A percentile compares a stretch with the other conserved stretches of the same genome.
Evolutionary conservation across 92 coral and sea anemone species (phyloP).

Genomic region (Isaurus tuberculatus): DNA sequence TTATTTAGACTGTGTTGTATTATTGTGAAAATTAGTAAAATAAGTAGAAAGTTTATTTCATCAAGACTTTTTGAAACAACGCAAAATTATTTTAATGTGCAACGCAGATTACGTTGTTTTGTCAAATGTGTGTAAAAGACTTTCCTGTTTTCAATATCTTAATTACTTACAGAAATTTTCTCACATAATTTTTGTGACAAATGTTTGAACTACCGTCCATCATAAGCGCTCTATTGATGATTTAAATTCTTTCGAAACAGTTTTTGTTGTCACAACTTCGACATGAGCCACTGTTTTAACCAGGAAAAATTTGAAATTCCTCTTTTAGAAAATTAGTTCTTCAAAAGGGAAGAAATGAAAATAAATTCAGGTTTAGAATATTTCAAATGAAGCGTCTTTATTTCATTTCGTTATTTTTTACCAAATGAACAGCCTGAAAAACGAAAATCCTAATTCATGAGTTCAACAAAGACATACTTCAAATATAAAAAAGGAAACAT

Average conservation of each 20-base stretch:
- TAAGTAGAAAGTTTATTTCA: slow-evolving; percentile 44
- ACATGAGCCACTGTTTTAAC: not conserved
- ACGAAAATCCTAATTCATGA: not conserved
- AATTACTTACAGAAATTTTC: slow-evolving; percentile 21
- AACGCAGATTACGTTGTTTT: slow-evolving; percentile 19
- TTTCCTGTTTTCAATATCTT: slow-evolving; percentile 36
- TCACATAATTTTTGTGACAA: slow-evolving; percentile 15
- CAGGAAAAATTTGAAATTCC: not conserved
- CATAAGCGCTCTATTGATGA: slow-evolving; percentile 22
- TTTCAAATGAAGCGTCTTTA: not conserved
- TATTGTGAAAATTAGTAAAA: slow-evolving; percentile 38
- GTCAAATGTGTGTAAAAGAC: slow-evolving; percentile 35
- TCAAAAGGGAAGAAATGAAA: not conserved
- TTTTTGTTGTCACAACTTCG: slow-evolving; percentile 11
- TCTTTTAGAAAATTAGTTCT: not conserved
- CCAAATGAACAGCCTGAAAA: slow-evolving; percentile 16
- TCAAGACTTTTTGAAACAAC: slow-evolving; percentile 16
- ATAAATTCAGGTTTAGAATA: not conserved
- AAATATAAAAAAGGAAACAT: not conserved
- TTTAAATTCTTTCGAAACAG: slow-evolving; percentile 7
- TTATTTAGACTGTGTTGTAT: slow-evolving; percentile 28
- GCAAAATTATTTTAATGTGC: slow-evolving; percentile 14
- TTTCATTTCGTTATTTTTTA: not conserved
- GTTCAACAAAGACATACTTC: not conserved
- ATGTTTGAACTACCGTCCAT: not conserved